phyloP scores from a whole-genome alignment of 2,113 vertebrate species.

The Entomyzon cyanotis region DNA sequence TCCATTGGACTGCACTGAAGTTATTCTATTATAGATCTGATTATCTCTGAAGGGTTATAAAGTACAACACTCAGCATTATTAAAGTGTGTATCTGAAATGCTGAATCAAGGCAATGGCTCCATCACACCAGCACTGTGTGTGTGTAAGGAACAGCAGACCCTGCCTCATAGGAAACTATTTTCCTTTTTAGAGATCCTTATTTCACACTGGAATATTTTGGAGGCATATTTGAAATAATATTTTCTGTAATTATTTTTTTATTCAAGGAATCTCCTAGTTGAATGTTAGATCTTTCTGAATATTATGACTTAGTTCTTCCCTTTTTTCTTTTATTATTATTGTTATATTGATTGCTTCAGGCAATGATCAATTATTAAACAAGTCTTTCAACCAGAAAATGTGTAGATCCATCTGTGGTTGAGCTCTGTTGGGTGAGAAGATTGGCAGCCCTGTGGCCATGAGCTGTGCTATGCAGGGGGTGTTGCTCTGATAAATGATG shows the following conservation, averaged over 20 bases:
- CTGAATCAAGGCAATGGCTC: not conserved
- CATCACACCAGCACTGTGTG: not conserved
- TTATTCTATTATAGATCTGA: not conserved
- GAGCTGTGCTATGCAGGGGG: not conserved
- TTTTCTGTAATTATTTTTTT: not conserved
- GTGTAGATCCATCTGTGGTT: not conserved
- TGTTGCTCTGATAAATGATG: not conserved
- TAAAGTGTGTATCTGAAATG: not conserved
- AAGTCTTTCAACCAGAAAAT: not conserved
- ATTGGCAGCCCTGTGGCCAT: not conserved
- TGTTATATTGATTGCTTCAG: not conserved
- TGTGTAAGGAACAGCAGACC: not conserved
- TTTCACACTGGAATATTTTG: not conserved
- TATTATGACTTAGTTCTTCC: not conserved
- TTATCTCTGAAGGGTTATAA: not conserved
- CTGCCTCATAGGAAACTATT: not conserved
- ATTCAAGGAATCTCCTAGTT: not conserved
- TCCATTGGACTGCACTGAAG: not conserved
- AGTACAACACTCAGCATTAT: not conserved
- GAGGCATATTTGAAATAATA: not conserved
- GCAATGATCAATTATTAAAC: not conserved
- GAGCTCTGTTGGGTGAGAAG: constrained; percentile 1
- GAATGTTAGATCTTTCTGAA: not conserved
- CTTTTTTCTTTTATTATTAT: not conserved
- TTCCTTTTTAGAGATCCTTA: not conserved